A percentile compares a stretch with the other conserved stretches of the same genome.
These are phyloP conservation scores for Ellobius talpinus DNA, from an alignment of 2,113 vertebrate species.

Conservation along the genomic window DNA sequence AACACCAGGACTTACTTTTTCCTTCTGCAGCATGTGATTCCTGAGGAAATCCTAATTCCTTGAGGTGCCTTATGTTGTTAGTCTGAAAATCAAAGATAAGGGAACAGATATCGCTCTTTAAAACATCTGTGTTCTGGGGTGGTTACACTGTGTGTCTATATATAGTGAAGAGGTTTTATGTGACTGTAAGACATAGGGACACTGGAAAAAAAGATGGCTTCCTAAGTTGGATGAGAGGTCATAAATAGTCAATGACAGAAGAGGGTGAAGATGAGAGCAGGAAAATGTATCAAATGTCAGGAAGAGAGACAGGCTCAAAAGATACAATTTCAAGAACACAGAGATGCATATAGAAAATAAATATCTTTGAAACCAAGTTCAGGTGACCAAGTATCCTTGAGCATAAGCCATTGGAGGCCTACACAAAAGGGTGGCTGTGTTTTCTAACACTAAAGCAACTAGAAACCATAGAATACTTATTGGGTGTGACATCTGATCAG, in stretches of 20 bases:
- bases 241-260: neutral
- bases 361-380: neutral
- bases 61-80: neutral
- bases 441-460: neutral
- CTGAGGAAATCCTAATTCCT: neutral
- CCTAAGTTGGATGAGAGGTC: neutral
- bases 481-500: neutral
- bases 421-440: neutral
- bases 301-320: neutral
- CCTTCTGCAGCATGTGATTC: neutral
- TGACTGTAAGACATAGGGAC: neutral
- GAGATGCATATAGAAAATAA: neutral
- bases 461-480: neutral
- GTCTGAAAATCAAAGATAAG: neutral
- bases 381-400: neutral
- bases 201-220: neutral
- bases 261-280: neutral
- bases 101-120: neutral
- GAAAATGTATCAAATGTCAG: neutral
- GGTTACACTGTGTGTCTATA: rapidly evolving
- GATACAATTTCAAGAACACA: neutral
- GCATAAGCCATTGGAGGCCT: neutral
- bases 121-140: neutral
- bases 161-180: neutral
- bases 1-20: neutral